Evolutionary conservation across 2,888 invertebrate species (phyloP), one percentile per base, ranked within the genome.

Genomic region (Lumbricus terrestris): DNA sequence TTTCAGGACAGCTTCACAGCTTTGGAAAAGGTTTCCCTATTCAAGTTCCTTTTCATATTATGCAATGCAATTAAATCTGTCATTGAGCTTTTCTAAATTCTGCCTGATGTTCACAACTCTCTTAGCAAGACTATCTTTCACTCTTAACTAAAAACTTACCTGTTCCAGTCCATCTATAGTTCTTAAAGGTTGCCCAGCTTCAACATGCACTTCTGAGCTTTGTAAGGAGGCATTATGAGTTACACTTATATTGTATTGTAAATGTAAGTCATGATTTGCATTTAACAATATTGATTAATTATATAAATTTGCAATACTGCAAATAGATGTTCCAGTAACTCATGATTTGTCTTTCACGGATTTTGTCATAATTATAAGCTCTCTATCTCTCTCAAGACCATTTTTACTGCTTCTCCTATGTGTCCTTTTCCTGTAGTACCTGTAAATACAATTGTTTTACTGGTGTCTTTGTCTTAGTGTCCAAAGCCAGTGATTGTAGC

Each of bases 401-500:
- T 83, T 33, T n/a, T n/a, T 15, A 83, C 16, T 5, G 83, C 33
- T 83, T 85, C 4, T 37, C 47, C 47, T 23, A 47, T 47, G 47
- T 23, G 23, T 88, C 29, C 88, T 37, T 37, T 88, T 88, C 29
- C 85, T 88, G 38, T 88, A n/a, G n/a, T n/a, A 37, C 33, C 11
- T n/a, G 40, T 38, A 37, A 20, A 54, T 38, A 38, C 33, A 37
- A 16, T 88, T 15, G 29, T 90, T 34, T 89, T 90, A 11, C 23
- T 2, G 29, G 83, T 40, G 42, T 34, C 33, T 40, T 37, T 88
- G 40, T 82, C 42, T 20, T 35, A 97, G 94, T 99, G 99, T 93
- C 95, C 96, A 6, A 99, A 99, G 94, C 99, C 99, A 0, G 97
- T 99, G 0, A 96, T 99, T 90, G 96, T 96, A 15, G 97, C 98